Percentiles rank a stretch among this genome's conserved stretches.
These are phyloP conservation scores for Clunio marinus DNA, from an alignment of 2,888 invertebrate genomes.

Conservation along the genomic window DNA sequence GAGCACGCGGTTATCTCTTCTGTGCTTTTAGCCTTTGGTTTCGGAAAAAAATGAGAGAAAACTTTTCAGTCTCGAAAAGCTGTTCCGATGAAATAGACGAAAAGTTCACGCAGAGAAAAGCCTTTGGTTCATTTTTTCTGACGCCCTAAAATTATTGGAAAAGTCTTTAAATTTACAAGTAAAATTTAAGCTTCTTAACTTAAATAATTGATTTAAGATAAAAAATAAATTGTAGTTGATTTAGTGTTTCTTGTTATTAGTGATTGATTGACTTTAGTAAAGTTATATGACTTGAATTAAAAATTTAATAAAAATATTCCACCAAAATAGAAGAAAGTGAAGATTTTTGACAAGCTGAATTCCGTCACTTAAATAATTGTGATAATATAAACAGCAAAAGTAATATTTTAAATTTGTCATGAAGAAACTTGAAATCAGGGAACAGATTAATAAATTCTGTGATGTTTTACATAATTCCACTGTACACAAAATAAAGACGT, in stretches of 20 bases:
- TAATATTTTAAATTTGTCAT: background rate
- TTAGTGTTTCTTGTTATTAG: no score
- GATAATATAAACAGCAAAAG: background rate
- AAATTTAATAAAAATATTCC: no score
- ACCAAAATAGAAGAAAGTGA: no score
- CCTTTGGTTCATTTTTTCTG: slow-evolving; percentile 32
- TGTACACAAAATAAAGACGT: no score
- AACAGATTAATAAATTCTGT: background rate
- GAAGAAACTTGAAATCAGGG: background rate
- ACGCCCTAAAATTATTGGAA: slow-evolving; percentile 37
- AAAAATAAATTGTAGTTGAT: no score
- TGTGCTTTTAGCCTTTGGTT: background rate
- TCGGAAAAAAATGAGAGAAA: background rate
- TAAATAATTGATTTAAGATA: no score
- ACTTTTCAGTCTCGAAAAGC: slow-evolving; percentile 29
- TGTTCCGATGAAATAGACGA: background rate
- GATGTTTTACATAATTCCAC: background rate
- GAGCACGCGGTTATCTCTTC: background rate
- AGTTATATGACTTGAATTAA: no score
- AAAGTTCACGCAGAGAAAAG: slow-evolving; percentile 20
- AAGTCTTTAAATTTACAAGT: background rate
- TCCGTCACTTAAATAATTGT: no score
- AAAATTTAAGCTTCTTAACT: background rate
- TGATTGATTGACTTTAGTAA: no score
- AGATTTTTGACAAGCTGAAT: no score